Conservation (phyloP, 2,888 invertebrate species). For the Mongoloraphidia duomilia region DNA sequence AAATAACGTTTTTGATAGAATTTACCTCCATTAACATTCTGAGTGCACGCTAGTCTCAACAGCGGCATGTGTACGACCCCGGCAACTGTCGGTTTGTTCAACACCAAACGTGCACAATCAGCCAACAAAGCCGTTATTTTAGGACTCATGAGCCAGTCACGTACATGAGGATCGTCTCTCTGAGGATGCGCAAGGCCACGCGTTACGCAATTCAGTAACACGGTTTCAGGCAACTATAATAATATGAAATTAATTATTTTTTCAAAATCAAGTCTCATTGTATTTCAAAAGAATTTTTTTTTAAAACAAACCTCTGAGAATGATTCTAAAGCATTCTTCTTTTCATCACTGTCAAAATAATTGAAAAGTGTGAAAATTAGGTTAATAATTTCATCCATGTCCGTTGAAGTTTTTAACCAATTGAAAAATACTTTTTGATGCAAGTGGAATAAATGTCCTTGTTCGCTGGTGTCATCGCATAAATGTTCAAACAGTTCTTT, state of each 20-base stretch:
- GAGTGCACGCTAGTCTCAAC: constrained; percentile 26
- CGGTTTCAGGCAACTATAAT: constrained; percentile 7
- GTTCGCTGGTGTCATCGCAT: constrained; percentile 21
- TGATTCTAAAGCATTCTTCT: constrained; percentile 36
- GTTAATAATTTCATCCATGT: constrained; percentile 37
- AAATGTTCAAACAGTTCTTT: constrained; percentile 33
- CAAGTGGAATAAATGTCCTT: constrained; percentile 19
- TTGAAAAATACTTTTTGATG: constrained; percentile 28
- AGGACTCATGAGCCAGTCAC: constrained; percentile 32
- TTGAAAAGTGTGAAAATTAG: constrained; percentile 45
- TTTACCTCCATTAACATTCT: constrained; percentile 29
- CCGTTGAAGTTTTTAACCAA: constrained; percentile 30
- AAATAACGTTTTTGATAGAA: constrained; percentile 4
- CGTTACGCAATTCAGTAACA: constrained; percentile 30
- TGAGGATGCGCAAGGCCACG: constrained; percentile 32
- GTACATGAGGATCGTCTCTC: constrained; percentile 26
- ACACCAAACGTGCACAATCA: constrained; percentile 20
- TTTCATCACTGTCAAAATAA: constrained; percentile 37
- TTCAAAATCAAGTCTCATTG: constrained; percentile 17
- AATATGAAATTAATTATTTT: too few relatives aligned
- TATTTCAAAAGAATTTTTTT: constrained; percentile 16
- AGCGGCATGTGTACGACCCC: constrained; percentile 23
- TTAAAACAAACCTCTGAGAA: constrained; percentile 37
- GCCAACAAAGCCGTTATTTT: constrained; percentile 30
- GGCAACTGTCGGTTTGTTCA: constrained; percentile 22